Evolutionary conservation across 2,888 invertebrate species (phyloP).

Genomic region (Sussaba pulchella): DNA sequence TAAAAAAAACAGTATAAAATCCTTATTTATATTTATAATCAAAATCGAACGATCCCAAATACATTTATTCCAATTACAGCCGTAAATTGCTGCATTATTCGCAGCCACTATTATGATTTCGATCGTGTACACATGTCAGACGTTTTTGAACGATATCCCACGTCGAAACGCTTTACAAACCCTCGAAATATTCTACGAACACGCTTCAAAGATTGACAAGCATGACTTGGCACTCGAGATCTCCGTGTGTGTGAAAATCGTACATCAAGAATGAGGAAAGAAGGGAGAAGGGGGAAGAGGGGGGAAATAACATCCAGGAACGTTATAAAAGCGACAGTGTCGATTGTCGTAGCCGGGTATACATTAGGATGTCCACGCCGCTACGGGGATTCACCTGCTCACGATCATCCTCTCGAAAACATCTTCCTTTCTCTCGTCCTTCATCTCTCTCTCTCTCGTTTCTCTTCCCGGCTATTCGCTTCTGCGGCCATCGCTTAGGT

Average conservation of each 20-base stretch:
- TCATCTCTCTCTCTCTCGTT: constrained; percentile 33
- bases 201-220: constrained; percentile 60
- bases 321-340: constrained; percentile 47
- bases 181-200: constrained; percentile 51
- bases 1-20: too few relatives aligned
- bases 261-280: constrained; percentile 27
- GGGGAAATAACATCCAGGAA: constrained; percentile 44
- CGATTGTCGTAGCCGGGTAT: constrained; percentile 44
- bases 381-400: constrained; percentile 64
- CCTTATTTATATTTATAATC: too few relatives aligned
- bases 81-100: constrained; percentile 41
- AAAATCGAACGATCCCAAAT: too few relatives aligned
- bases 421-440: too few relatives aligned
- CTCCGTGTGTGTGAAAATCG: constrained; percentile 63
- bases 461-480: constrained; percentile 34
- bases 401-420: constrained; percentile 38
- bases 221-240: constrained; percentile 62
- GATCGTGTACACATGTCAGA: constrained; percentile 44
- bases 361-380: constrained; percentile 61
- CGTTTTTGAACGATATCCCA: constrained; percentile 50
- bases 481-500: constrained; percentile 47
- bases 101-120: constrained; percentile 42
- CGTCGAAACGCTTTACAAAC: constrained; percentile 25
- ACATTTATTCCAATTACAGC: constrained; percentile 61
- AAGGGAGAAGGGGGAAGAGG: constrained; percentile 50